phyloP scores from a whole-genome alignment of 2,888 invertebrate species.

The Capitulum mitella region DNA sequence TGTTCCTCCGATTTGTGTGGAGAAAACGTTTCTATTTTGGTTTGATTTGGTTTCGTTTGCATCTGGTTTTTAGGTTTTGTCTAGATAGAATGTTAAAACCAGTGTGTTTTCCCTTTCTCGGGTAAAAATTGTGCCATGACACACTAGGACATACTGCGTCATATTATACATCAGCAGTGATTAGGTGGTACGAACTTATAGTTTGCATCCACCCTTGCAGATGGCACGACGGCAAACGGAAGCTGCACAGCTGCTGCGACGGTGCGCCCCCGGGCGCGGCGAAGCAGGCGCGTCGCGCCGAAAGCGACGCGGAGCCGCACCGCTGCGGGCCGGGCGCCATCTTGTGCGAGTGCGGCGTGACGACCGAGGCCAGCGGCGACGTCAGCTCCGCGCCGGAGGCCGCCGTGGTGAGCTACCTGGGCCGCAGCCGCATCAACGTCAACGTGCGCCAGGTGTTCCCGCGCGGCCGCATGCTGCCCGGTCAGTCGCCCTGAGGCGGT shows the following conservation, averaged over 20 bases:
- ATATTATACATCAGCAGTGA: too few relatives aligned
- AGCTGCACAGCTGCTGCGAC: neutral
- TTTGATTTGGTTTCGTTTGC: too few relatives aligned
- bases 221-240: neutral
- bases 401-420: neutral
- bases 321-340: neutral
- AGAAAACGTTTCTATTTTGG: too few relatives aligned
- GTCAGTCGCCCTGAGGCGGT: neutral
- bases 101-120: too few relatives aligned
- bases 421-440: constrained; percentile 28
- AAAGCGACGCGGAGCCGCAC: neutral
- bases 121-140: too few relatives aligned
- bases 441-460: constrained; percentile 30
- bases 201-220: neutral
- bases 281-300: neutral
- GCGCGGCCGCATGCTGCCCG: neutral
- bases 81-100: too few relatives aligned
- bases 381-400: neutral
- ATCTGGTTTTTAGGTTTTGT: too few relatives aligned
- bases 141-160: too few relatives aligned
- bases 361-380: neutral
- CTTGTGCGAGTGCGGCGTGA: neutral
- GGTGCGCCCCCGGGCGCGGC: neutral
- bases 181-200: too few relatives aligned
- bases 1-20: too few relatives aligned